Base-by-base conservation (phyloP, 2,888 invertebrate species). In the Drosophila borborema region DNA sequence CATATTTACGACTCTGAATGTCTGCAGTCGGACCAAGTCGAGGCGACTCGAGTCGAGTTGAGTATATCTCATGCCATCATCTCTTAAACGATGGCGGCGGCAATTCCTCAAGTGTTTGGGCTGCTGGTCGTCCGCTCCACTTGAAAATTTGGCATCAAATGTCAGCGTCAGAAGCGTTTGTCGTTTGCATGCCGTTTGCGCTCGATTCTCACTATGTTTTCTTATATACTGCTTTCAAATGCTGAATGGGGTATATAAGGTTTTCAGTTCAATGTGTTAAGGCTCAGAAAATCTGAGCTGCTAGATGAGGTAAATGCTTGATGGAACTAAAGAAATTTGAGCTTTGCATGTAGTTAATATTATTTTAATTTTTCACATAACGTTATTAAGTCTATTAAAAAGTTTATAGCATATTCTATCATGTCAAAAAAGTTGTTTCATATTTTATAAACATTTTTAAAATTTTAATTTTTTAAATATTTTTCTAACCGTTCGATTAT, bases 91-190 rank as follows among this genome's bases (percentile, higher is more conserved):
- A 79, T 81, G 78, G 79, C 86, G 81, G 81, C 86, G 81, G 89
- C 90, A 90, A 87, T 87, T 89, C 86, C 90, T 90, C 90, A 87
- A 87, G 90, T 87, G 89, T 83, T 82, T 86, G 86, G 89, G 72
- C 77, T 75, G 74, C 81, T 79, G 68, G 51, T 65, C 64, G 68
- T 69, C 64, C 66, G 77, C 70, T 74, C 84, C 89, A 89, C 90
- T 88, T 89, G 89, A 90, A 89, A 88, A 90, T 88, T 90, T 84
- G 87, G 90, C 87, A 88, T 88, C 87, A 90, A 88, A 88, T 90
- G 87, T 90, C 87, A 88, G 89, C 86, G 74, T 81, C 90, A 80
- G 75, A 58, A 61, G 56, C 77, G 72, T 60, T 81, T 75, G 86
- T 89, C 90, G 89, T 87, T 86, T 88, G 86, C 86, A 90, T 84